phyloP scores from a whole-genome alignment of 2,888 invertebrate species.

The Metopia argyrocephala region DNA sequence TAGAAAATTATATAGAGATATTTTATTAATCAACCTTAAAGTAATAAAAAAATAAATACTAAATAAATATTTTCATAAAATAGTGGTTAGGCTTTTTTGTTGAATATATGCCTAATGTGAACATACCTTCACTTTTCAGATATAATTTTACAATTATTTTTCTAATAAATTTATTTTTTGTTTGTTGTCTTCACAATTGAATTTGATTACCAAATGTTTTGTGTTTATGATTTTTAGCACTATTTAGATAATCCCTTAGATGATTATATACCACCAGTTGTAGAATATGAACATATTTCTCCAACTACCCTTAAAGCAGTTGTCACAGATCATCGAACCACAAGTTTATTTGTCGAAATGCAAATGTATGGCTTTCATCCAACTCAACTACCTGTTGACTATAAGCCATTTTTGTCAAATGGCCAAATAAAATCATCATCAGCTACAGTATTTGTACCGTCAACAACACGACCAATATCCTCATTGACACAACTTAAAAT shows the following conservation, averaged over 20 bases:
- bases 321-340: slow-evolving; percentile 70
- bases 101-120: too few relatives aligned
- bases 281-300: slow-evolving; percentile 72
- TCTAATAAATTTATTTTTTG: not conserved
- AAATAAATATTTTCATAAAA: too few relatives aligned
- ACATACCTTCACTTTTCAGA: too few relatives aligned
- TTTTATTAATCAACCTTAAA: too few relatives aligned
- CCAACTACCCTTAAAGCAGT: slow-evolving; percentile 72
- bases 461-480: slow-evolving; percentile 47
- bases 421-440: slow-evolving; percentile 37
- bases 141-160: too few relatives aligned
- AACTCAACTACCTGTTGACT: slow-evolving; percentile 66
- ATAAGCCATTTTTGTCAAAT: slow-evolving; percentile 68
- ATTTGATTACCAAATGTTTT: slow-evolving; percentile 10
- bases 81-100: too few relatives aligned
- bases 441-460: slow-evolving; percentile 36
- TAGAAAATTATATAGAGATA: too few relatives aligned
- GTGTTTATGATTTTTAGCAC: slow-evolving; percentile 64
- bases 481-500: slow-evolving; percentile 67
- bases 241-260: slow-evolving; percentile 61
- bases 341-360: slow-evolving; percentile 72
- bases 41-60: too few relatives aligned
- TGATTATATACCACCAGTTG: slow-evolving; percentile 67
- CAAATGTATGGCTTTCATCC: slow-evolving; percentile 73
- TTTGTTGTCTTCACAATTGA: not conserved